phyloP scores from a whole-genome alignment of 2,797 vertebrate species.

The Pristis pectinata region DNA sequence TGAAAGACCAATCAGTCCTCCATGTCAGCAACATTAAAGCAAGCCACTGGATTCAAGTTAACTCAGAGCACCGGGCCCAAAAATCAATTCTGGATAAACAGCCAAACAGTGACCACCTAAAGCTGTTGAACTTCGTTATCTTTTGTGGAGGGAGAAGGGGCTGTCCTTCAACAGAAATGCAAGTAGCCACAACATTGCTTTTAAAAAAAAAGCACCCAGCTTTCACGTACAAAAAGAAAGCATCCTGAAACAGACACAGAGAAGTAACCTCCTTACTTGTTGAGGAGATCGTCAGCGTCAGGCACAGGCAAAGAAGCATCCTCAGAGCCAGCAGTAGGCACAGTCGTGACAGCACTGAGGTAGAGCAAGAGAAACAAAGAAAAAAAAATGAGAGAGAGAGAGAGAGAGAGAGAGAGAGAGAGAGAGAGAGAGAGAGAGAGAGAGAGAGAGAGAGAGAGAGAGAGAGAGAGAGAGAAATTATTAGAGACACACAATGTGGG shows the following conservation, averaged over 20 bases:
- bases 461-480: conserved; percentile 39
- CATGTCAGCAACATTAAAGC: neutral
- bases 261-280: conserved; percentile 72
- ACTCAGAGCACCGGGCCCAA: neutral
- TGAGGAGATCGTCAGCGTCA: conserved; percentile 87
- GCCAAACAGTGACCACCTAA: neutral
- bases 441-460: neutral
- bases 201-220: neutral
- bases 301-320: conserved; percentile 78
- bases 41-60: neutral
- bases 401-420: neutral
- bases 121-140: neutral
- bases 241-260: neutral
- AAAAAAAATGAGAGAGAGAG: neutral
- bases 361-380: conserved; percentile 42
- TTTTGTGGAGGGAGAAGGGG: conserved; percentile 32
- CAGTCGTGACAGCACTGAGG: conserved; percentile 57
- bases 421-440: neutral
- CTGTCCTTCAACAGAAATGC: neutral
- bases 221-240: no score
- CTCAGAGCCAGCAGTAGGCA: conserved; percentile 63
- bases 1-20: neutral
- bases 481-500: conserved; percentile 14
- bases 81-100: neutral
- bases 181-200: no score